phyloP scores from a whole-genome alignment of 2,888 invertebrate genomes.

The Electrophaes corylata region DNA sequence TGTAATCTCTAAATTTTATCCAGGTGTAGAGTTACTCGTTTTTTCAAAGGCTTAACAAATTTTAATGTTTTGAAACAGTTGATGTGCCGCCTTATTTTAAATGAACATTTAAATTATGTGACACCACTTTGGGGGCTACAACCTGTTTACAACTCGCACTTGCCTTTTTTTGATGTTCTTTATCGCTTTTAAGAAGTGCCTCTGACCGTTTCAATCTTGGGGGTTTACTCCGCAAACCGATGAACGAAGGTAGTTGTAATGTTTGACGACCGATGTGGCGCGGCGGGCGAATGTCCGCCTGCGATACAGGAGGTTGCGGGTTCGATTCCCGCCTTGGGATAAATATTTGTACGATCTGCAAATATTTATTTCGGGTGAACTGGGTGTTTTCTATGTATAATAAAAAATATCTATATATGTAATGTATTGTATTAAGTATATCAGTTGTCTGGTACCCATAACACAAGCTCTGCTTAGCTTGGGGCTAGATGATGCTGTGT shows the following conservation, averaged over 20 bases:
- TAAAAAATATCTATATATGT: no score
- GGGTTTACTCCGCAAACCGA: background rate
- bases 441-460: no score
- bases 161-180: constrained; percentile 68
- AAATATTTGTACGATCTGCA: no score
- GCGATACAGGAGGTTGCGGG: no score
- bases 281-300: no score
- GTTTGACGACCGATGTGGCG: no score
- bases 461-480: no score
- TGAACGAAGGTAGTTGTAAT: background rate
- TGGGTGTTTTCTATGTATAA: no score
- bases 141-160: constrained; percentile 68
- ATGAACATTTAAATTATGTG: constrained; percentile 49
- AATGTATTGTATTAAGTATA: no score
- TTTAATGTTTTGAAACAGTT: background rate
- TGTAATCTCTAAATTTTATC: constrained; percentile 37
- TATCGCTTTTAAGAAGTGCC: constrained; percentile 57
- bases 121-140: constrained; percentile 61
- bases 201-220: constrained; percentile 70
- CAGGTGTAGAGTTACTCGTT: constrained; percentile 13
- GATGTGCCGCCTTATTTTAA: constrained; percentile 21
- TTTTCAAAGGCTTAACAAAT: background rate
- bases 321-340: no score
- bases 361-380: no score
- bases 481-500: no score